phyloP scores from a whole-genome alignment of 1,140 invertebrate species.

The Drosophila ohnishii region DNA sequence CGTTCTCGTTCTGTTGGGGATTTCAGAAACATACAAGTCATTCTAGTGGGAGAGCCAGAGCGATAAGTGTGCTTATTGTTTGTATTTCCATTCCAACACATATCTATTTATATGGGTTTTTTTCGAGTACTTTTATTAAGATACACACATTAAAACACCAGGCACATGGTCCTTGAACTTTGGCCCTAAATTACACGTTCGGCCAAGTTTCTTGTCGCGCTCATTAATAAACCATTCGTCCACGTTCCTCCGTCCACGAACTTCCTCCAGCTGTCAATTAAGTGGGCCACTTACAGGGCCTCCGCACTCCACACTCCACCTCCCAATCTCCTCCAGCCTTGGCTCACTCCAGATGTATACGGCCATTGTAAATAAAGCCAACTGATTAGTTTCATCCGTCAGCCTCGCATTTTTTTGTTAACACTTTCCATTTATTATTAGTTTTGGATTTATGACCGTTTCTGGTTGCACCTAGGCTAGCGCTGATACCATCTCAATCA shows the following conservation, averaged over 20 bases:
- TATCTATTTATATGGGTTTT: conserved; percentile 5
- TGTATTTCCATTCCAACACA: conserved; percentile 16
- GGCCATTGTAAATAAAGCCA: conserved; percentile 31
- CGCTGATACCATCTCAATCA: conserved; percentile 35
- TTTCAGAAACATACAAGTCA: conserved; percentile 33
- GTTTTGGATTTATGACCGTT: conserved; percentile 30
- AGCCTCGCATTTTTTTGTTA: conserved; percentile 10
- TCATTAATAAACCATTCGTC: conserved; percentile 45
- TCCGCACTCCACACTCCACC: background rate
- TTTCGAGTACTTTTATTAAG: conserved; percentile 25
- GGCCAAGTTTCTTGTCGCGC: conserved; percentile 9
- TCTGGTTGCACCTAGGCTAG: conserved; percentile 13
- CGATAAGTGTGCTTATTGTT: conserved; percentile 32
- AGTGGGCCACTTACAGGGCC: conserved; percentile 26
- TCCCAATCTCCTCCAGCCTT: conserved; percentile 16
- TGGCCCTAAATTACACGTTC: conserved; percentile 36
- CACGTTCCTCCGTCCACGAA: conserved; percentile 5
- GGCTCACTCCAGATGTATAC: conserved; percentile 25
- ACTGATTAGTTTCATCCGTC: conserved; percentile 24
- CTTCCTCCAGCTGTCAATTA: conserved; percentile 38
- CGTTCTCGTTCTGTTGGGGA: conserved; percentile 3
- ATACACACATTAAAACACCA: conserved; percentile 28
- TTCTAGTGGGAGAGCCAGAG: conserved; percentile 14
- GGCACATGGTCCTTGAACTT: conserved; percentile 48
- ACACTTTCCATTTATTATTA: conserved; percentile 32